These are phyloP conservation scores for Rhinoderma darwinii DNA, from an alignment of 2,113 vertebrate species.

Conservation along the genomic window DNA sequence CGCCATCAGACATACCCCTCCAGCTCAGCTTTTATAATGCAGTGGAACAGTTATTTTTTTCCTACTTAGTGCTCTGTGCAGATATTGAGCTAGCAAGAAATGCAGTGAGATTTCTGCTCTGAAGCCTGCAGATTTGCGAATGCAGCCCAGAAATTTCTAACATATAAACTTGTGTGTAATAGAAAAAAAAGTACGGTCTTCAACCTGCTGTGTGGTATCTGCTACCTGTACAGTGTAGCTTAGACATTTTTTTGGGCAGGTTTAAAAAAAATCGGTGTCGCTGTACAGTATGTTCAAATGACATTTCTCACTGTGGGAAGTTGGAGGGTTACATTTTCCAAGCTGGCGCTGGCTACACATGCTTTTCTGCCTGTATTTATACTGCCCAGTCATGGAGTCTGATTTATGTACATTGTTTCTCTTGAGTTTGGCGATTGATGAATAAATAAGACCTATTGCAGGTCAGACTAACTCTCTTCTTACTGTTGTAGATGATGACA, in stretches of 20 bases:
- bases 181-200: not conserved
- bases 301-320: not conserved
- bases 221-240: not conserved
- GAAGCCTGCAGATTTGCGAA: no score
- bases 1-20: no score
- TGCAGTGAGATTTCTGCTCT: no score
- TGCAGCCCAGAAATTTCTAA: no score
- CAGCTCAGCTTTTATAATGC: no score
- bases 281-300: not conserved
- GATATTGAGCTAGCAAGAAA: no score
- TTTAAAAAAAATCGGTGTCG: no score
- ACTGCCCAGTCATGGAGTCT: not conserved
- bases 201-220: not conserved
- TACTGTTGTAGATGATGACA: conserved; percentile 86
- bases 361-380: not conserved
- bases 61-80: no score
- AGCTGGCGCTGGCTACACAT: not conserved
- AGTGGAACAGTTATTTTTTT: no score
- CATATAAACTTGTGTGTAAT: no score
- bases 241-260: not conserved
- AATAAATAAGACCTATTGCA: not conserved
- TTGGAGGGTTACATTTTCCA: not conserved
- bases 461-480: not conserved
- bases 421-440: not conserved
- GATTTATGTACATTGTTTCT: not conserved